Percentiles rank a stretch among this genome's conserved stretches.
Evolutionary conservation across 2,113 vertebrate genomes (phyloP).

Genomic region (Mola mola): DNA sequence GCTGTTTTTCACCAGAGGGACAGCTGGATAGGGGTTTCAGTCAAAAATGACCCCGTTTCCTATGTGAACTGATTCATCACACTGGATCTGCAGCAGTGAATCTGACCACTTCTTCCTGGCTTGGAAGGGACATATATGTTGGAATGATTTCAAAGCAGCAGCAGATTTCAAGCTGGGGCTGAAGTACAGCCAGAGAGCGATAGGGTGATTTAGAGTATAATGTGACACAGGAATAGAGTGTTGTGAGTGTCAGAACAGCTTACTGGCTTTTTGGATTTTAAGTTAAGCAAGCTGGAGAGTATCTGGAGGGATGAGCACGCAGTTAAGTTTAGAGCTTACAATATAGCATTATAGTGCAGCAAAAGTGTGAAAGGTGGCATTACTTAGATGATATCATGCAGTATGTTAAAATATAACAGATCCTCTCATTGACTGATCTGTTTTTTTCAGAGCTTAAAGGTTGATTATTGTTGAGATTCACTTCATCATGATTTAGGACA

Average conservation of each 20-base stretch:
- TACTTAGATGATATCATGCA: too few species aligned
- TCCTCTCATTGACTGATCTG: too few species aligned
- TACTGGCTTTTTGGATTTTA: not conserved
- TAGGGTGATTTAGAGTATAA: slow-evolving; percentile 40
- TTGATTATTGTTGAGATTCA: too few species aligned
- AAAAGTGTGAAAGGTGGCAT: too few species aligned
- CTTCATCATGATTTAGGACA: too few species aligned
- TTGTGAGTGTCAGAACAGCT: not conserved
- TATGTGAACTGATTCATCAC: slow-evolving; percentile 34
- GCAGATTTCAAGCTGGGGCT: slow-evolving; percentile 1
- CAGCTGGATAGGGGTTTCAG: slow-evolving; percentile 34
- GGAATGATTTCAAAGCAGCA: slow-evolving; percentile 30
- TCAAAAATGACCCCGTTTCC: slow-evolving; percentile 37
- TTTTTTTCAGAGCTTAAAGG: too few species aligned
- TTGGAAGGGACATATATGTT: slow-evolving; percentile 4
- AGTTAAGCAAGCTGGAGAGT: not conserved
- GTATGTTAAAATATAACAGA: too few species aligned
- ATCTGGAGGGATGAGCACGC: not conserved
- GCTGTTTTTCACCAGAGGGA: slow-evolving; percentile 15
- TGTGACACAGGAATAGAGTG: not conserved
- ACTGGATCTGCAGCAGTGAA: not conserved
- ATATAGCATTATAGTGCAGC: too few species aligned
- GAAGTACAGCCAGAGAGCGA: slow-evolving; percentile 2
- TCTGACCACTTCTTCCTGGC: not conserved
- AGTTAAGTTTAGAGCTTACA: too few species aligned